A percentile compares a stretch with the other conserved stretches of the same genome.
Evolutionary conservation across 2,888 invertebrate genomes (phyloP).

Genomic region (Neria commutata): DNA sequence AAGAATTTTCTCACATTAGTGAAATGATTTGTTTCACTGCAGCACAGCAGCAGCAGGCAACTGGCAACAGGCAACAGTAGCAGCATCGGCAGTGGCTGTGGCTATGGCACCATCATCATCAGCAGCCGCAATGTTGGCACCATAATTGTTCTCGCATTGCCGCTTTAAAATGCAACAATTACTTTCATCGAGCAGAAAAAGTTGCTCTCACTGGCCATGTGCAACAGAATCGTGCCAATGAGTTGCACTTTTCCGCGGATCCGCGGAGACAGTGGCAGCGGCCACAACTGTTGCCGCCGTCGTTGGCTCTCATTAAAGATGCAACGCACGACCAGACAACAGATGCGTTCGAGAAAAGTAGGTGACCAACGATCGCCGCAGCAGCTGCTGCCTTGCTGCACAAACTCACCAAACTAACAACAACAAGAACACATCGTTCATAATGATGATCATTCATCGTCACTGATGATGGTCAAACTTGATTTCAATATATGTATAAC

Average conservation of each 20-base stretch:
- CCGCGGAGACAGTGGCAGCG: neutral
- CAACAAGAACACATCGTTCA: no score
- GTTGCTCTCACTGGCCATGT: no score
- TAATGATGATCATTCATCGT: no score
- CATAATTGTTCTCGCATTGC: slow-evolving; percentile 52
- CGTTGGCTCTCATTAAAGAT: slow-evolving; percentile 21
- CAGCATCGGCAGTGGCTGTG: neutral
- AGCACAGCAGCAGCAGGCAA: neutral
- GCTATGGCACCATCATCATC: no score
- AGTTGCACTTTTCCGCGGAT: slow-evolving; percentile 8
- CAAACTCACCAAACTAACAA: no score
- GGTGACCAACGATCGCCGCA: no score
- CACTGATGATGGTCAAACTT: no score
- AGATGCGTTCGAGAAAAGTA: neutral
- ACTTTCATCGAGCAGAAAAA: slow-evolving; percentile 35
- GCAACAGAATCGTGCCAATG: slow-evolving; percentile 7
- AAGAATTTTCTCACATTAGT: slow-evolving; percentile 26
- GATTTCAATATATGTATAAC: no score
- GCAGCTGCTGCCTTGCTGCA: no score
- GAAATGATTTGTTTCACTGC: slow-evolving; percentile 10
- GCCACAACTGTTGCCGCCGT: no score
- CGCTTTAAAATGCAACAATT: slow-evolving; percentile 51
- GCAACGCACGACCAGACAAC: slow-evolving; percentile 19
- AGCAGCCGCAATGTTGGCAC: no score
- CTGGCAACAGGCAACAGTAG: slow-evolving; percentile 5